These are phyloP conservation scores for Spisula solida DNA, from an alignment of 2,888 invertebrate species.

Conservation along the genomic window DNA sequence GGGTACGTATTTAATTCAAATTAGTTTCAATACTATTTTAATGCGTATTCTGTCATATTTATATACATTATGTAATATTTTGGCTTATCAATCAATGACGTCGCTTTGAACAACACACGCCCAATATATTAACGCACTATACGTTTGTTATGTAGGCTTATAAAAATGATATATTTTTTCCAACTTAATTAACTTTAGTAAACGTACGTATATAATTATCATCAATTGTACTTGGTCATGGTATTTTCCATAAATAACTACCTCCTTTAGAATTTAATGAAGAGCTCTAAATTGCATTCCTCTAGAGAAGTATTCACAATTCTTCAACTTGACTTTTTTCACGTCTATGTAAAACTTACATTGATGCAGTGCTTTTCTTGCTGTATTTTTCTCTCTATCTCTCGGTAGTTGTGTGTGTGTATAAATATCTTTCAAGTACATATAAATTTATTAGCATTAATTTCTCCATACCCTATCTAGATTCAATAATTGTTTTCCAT, in stretches of 20 bases:
- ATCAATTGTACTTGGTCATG: not conserved
- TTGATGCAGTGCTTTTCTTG: not conserved
- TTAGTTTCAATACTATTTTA: not conserved
- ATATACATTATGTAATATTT: not conserved
- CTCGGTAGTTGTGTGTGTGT: not conserved
- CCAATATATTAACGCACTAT: no score
- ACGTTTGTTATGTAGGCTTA: no score
- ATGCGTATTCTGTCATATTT: not conserved
- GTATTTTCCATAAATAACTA: not conserved
- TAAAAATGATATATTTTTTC: no score
- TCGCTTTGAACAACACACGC: no score
- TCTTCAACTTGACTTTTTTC: not conserved
- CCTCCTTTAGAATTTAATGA: not conserved
- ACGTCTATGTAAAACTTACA: not conserved
- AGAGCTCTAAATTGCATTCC: not conserved
- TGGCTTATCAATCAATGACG: no score
- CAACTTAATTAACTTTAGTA: no score
- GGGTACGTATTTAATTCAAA: conserved; percentile 76
- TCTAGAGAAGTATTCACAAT: not conserved
- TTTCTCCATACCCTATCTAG: not conserved
- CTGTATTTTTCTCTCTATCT: not conserved
- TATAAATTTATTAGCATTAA: not conserved
- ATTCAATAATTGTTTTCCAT: not conserved
- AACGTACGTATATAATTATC: no score
- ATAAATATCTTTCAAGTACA: not conserved